Percentiles rank a stretch among this genome's conserved stretches.
Conservation (phyloP, 2,797 vertebrate genomes). For the Peromyscus eremicus region DNA sequence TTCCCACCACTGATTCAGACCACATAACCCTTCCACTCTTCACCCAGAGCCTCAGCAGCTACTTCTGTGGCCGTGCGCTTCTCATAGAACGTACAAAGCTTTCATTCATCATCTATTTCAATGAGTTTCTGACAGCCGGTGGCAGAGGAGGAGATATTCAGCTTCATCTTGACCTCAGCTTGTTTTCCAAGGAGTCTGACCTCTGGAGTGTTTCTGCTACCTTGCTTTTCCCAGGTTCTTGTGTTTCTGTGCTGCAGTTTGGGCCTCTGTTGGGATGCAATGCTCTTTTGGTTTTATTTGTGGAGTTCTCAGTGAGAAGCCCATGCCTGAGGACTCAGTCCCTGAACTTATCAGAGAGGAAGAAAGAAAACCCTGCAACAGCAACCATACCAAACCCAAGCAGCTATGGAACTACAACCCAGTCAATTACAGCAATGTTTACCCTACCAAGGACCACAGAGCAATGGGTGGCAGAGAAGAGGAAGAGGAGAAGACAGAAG, state of each 20-base stretch:
- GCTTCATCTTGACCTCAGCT: not conserved
- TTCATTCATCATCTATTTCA: not conserved
- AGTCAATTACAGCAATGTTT: not conserved
- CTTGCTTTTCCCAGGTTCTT: not conserved
- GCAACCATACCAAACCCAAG: not conserved
- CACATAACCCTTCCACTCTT: not conserved
- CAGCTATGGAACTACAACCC: not conserved
- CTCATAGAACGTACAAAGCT: not conserved
- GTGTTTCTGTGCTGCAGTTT: not conserved
- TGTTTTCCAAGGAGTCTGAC: not conserved
- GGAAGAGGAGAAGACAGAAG: not conserved
- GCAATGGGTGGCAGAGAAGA: not conserved
- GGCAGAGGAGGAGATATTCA: not conserved
- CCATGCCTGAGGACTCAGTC: not conserved
- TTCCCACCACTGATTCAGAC: not conserved
- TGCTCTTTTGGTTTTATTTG: not conserved
- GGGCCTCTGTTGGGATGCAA: not conserved
- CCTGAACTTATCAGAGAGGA: not conserved
- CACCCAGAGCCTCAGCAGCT: not conserved
- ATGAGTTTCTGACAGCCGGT: not conserved
- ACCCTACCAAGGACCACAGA: not conserved
- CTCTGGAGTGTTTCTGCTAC: not conserved
- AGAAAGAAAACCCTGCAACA: not conserved
- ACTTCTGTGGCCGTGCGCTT: not conserved
- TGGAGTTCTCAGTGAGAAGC: not conserved